Base-by-base conservation (phyloP, 2,797 vertebrate genomes). In the Paguma larvata region DNA sequence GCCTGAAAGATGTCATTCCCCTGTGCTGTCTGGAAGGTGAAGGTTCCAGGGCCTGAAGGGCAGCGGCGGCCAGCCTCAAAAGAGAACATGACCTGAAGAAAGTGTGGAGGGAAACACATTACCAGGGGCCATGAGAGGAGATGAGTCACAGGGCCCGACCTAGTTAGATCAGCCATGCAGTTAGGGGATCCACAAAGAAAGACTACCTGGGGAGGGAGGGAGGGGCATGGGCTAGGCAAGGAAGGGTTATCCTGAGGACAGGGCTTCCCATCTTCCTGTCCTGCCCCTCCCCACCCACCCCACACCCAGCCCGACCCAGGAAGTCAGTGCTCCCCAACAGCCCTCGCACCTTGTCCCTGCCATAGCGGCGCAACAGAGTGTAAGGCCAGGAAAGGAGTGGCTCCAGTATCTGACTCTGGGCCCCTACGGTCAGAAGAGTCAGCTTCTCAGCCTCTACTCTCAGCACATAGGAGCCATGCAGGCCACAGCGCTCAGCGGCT, bases 21-120 rank as follows among this genome's bases (percentile, higher is more conserved):
- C 97, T 99, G 99, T 96, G 99, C 99, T 3, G 99, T 99, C 98
- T 99, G 99, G 19, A 99, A 99, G 92, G 99, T 99, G 98, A 99
- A 99, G 98, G 99, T 99, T 1, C 99, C 99, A 0, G 99, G 99
- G n/a, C 99, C 99, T 0, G 99, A 99, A 44, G 99, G 99, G 0
- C 99, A 99, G 92, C 99, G 99, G 12, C 99, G 99, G 15, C 99
- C 99, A 0, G 99, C 99, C 98, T 99, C 99, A 0, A 99, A 99
- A 0, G 99, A 99, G 97, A 99, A 99, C 99, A 99, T 99, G 89
- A 99, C 99, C 99, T 99, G 97, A 15, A 80, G 68, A 88, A 11
- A 72, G 30, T 25, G 11, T 51, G 44, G 18, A 95, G 70, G 80
- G 56, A 89, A 90, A 46, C 80, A 16, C 5, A 23, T 94, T 70